These are phyloP conservation scores for Aspidapion aeneum DNA, from an alignment of 2,888 invertebrate genomes.

Conservation along the genomic window DNA sequence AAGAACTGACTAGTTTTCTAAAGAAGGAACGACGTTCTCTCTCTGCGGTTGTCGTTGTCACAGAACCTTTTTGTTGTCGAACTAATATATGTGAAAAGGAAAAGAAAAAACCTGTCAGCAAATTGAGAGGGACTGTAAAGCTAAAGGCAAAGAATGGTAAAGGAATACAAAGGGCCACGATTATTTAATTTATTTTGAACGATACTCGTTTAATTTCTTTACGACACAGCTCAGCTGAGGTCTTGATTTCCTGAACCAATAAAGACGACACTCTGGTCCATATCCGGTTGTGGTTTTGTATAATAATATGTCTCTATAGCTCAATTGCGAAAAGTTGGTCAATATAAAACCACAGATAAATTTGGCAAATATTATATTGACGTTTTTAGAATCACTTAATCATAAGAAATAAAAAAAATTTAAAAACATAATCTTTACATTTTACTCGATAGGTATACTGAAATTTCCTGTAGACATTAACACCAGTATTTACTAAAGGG, in stretches of 20 bases:
- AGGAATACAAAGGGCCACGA: background rate
- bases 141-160: background rate
- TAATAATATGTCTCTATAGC: background rate
- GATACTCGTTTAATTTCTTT: background rate
- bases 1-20: slow-evolving; percentile 29
- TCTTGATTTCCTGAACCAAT: background rate
- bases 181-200: background rate
- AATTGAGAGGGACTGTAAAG: background rate
- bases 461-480: too few species aligned
- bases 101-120: background rate
- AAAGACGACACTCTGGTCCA: background rate
- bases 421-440: too few species aligned
- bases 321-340: background rate
- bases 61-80: background rate
- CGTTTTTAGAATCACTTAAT: too few species aligned
- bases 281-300: background rate
- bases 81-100: background rate
- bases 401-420: too few species aligned
- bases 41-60: slow-evolving; percentile 1
- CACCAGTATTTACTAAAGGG: too few species aligned
- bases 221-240: background rate
- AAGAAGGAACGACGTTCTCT: slow-evolving; percentile 4
- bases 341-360: background rate
- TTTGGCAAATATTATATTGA: too few species aligned
- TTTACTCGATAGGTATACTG: too few species aligned